phyloP scores from a whole-genome alignment of 2,113 vertebrate genomes.

The Nibea coibor region DNA sequence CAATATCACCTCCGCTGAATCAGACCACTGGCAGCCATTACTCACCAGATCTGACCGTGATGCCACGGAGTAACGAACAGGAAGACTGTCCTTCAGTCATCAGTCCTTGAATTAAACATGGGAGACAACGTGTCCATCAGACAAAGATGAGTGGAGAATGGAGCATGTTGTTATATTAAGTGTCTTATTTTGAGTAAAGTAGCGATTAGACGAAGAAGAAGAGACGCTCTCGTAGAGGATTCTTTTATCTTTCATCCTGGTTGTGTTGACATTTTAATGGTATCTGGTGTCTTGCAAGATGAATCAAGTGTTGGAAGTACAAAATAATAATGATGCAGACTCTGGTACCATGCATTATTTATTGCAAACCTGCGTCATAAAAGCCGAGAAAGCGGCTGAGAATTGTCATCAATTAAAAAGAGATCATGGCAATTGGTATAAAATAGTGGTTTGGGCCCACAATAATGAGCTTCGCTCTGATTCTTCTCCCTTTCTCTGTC shows the following conservation, averaged over 20 bases:
- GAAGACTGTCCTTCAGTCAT: not conserved
- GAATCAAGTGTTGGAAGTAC: not conserved
- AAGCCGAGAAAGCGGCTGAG: not conserved
- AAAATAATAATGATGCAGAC: not conserved
- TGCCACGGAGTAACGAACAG: not conserved
- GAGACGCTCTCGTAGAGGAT: not conserved
- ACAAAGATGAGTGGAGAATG: not conserved
- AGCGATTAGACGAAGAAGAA: not conserved
- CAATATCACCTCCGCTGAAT: not conserved
- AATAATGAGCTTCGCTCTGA: not conserved
- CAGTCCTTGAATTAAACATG: not conserved
- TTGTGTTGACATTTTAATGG: constrained; percentile 4
- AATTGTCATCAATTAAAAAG: constrained; percentile 3
- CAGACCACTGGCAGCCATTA: constrained; percentile 19
- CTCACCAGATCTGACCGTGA: constrained; percentile 10
- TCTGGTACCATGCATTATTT: constrained; percentile 5
- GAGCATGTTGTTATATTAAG: not conserved
- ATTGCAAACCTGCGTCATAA: not conserved
- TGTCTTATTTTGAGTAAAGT: not conserved
- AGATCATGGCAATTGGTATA: not conserved
- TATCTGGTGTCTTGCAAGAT: not conserved
- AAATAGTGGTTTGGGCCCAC: not conserved
- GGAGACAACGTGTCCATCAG: not conserved
- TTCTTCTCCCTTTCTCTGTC: not conserved
- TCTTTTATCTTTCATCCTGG: not conserved